phyloP scores from a whole-genome alignment of 2,888 invertebrate species.

The Netelia inedita region DNA sequence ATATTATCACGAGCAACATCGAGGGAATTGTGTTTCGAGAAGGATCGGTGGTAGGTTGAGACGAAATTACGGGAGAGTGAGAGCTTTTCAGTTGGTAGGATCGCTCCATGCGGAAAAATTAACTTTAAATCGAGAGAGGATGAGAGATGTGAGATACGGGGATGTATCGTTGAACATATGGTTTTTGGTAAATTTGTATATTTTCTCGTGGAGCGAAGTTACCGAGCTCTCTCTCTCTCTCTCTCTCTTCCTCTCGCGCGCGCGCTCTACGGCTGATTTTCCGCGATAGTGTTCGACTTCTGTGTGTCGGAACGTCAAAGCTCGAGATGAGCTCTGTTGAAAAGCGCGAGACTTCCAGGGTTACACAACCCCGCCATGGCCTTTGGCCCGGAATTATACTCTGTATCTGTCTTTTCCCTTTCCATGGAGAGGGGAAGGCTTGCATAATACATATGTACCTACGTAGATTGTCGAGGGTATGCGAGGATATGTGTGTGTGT shows the following conservation, averaged over 20 bases:
- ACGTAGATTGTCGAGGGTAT: conserved; percentile 15
- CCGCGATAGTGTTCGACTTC: conserved; percentile 66
- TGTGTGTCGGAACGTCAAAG: conserved; percentile 69
- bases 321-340: conserved; percentile 62
- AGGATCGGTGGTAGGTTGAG: conserved; percentile 4
- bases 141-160: background rate
- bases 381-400: conserved; percentile 52
- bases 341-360: conserved; percentile 48
- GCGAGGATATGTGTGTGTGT: background rate
- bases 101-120: conserved; percentile 53
- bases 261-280: conserved; percentile 44
- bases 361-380: conserved; percentile 35
- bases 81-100: conserved; percentile 17
- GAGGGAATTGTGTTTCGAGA: conserved; percentile 55
- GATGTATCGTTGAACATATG: background rate
- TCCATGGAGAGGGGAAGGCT: conserved; percentile 69
- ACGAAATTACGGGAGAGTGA: background rate
- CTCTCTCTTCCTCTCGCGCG: conserved; percentile 2
- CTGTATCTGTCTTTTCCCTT: conserved; percentile 63
- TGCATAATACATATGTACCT: conserved; percentile 79
- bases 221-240: conserved; percentile 18
- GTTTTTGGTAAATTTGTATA: conserved; percentile 60
- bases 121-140: conserved; percentile 53
- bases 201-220: conserved; percentile 55
- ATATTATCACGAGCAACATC: conserved; percentile 44